Base-by-base conservation (phyloP, 2,113 vertebrate species). In the Lanius collurio region DNA sequence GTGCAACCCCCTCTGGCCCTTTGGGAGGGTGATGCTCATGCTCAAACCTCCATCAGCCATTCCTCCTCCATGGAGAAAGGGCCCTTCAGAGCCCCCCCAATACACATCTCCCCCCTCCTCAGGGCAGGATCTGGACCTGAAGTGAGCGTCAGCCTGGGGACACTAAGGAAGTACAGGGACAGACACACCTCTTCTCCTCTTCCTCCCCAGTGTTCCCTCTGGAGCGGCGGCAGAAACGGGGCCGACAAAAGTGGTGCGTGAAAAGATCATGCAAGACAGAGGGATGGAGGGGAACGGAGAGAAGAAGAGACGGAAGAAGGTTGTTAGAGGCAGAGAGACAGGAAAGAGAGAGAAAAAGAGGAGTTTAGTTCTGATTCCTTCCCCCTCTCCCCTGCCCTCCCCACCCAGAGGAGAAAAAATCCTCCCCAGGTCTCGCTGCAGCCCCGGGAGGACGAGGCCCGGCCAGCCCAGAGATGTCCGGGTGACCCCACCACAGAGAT, bases 101-200 rank as follows among this genome's bases (percentile, higher is more conserved):
- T 62, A 68, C 9, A 1, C 0, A 4, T 28, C 35, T 12, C 18
- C 35, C 39, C 26, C 14, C 1, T 77, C 60, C 85, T 77, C 81
- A 49, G 52, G 93, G 88, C 86, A 84, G 74, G 53, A 49, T 91
- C 24, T 92, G 94, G 95, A 50, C 37, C 62, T 47, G 65, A 83
- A 91, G 71, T 1, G 89, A 94, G 81, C 27, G 0, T 4, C 13
- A 3, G 83, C 8, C 84, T 64, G 75, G 13, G 59, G 83, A 31
- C 56, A n/a, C 81, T 81, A 63, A 82, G 21, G 56, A 92, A 94
- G 97, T 73, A 96, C 57, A 73, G 73, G 95, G 97, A 97, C 97
- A 97, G 98, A 99, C 99, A 97, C 98, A 99, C 99, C 99, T 99
- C 98, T 98, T 97, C 87, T 98, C 98, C 98, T 99, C 98, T 98